Conservation (phyloP, 2,113 vertebrate genomes). For the Gymnorhina tibicen region DNA sequence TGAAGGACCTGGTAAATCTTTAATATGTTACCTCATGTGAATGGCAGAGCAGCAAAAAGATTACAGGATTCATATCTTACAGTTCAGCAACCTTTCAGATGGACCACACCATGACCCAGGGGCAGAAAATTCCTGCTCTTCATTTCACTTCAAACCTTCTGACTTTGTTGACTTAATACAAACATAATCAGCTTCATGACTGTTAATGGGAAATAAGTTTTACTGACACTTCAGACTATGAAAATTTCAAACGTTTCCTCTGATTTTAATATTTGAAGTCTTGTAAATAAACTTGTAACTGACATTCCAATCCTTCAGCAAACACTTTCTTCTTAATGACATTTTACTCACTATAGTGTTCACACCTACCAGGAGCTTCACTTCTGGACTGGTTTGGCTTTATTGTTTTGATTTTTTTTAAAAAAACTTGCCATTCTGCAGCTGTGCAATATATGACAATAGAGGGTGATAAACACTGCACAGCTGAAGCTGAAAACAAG, state of each 20-base stretch:
- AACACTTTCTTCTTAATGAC: not conserved
- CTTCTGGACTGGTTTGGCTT: not conserved
- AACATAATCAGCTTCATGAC: not conserved
- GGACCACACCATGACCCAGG: not conserved
- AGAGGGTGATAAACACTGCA: constrained; percentile 41
- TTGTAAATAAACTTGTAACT: not conserved
- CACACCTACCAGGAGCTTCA: not conserved
- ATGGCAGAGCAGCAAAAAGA: not conserved
- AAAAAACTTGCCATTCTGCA: not conserved
- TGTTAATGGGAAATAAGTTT: not conserved
- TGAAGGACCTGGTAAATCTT: not conserved
- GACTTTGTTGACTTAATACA: not conserved
- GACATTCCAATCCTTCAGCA: not conserved
- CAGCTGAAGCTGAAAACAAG: constrained; percentile 46
- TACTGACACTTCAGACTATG: not conserved
- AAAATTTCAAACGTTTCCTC: not conserved
- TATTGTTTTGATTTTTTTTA: not conserved
- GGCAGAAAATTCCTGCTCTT: not conserved
- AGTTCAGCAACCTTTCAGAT: not conserved
- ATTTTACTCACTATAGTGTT: not conserved
- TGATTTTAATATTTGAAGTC: not conserved
- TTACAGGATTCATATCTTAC: not conserved
- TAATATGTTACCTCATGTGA: not conserved
- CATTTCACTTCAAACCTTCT: not conserved
- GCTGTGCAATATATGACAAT: constrained; percentile 36